Conservation (phyloP, 2,113 vertebrate genomes). For the Australoheros scitulus region DNA sequence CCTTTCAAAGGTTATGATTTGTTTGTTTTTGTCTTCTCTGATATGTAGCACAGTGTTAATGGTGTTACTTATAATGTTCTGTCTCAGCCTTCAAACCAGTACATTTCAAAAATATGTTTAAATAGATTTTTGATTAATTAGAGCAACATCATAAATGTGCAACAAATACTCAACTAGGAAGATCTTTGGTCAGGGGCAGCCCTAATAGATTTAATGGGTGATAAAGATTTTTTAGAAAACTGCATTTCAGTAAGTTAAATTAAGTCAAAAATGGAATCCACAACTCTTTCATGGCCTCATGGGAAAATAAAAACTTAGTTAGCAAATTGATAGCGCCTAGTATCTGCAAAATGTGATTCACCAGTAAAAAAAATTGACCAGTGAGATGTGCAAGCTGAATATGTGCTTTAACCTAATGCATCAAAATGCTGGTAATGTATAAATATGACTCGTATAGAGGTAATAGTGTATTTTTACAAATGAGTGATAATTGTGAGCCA, state of each 20-base stretch:
- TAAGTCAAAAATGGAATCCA: constrained; percentile 7
- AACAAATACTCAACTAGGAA: fast-evolving
- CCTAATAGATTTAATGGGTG: not conserved
- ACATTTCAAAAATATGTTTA: not conserved
- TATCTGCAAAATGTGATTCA: constrained; percentile 18
- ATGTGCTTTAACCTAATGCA: constrained; percentile 64
- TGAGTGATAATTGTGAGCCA: constrained; percentile 68
- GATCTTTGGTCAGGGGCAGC: not conserved
- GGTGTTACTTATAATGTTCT: not conserved
- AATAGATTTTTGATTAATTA: not conserved
- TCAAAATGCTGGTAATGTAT: constrained; percentile 56
- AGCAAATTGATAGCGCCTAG: not conserved
- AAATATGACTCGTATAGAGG: constrained; percentile 35
- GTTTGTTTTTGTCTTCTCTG: not conserved
- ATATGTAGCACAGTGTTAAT: not conserved
- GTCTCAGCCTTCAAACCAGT: not conserved
- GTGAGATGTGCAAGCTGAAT: constrained; percentile 60
- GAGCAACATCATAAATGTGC: not conserved
- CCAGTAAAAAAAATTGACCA: constrained; percentile 28
- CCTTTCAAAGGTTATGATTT: not conserved
- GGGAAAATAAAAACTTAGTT: constrained; percentile 2
- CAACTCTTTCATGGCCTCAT: not conserved
- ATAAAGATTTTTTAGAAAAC: not conserved
- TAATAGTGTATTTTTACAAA: constrained; percentile 62
- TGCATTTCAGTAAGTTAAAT: not conserved